phyloP scores from a whole-genome alignment of 1,140 invertebrate species.

The Lasaia peninsularis region DNA sequence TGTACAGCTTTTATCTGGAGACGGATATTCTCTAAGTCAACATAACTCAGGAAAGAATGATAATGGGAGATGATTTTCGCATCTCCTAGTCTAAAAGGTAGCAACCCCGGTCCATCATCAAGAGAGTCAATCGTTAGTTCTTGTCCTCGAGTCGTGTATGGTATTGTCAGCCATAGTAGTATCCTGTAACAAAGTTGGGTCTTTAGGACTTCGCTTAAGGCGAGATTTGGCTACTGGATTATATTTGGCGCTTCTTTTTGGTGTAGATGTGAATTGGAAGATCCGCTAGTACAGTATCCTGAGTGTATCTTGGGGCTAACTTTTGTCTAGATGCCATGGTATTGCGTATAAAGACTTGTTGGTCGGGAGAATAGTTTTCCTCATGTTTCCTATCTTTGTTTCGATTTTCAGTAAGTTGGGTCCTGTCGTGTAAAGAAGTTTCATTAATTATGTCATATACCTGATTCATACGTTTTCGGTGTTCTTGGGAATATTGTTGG shows the following conservation, averaged over 20 bases:
- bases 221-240: constrained; percentile 29
- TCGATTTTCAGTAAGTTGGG: constrained; percentile 22
- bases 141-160: not conserved
- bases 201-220: constrained; percentile 27
- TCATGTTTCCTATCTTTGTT: constrained; percentile 30
- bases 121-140: constrained; percentile 23
- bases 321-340: constrained; percentile 30
- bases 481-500: constrained; percentile 26
- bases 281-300: constrained; percentile 27
- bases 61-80: constrained; percentile 21
- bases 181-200: constrained; percentile 26
- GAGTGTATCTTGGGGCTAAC: constrained; percentile 27
- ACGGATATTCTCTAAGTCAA: constrained; percentile 17
- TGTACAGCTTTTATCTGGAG: not conserved
- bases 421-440: constrained; percentile 19
- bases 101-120: constrained; percentile 23
- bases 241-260: too few relatives aligned
- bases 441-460: constrained; percentile 29
- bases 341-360: constrained; percentile 32
- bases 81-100: constrained; percentile 26
- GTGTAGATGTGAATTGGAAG: constrained; percentile 33
- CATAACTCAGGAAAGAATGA: constrained; percentile 23
- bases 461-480: constrained; percentile 25
- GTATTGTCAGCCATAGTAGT: constrained; percentile 12
- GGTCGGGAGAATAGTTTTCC: constrained; percentile 28